Conservation (phyloP, 2,113 vertebrate genomes). For the Colinus virginianus region DNA sequence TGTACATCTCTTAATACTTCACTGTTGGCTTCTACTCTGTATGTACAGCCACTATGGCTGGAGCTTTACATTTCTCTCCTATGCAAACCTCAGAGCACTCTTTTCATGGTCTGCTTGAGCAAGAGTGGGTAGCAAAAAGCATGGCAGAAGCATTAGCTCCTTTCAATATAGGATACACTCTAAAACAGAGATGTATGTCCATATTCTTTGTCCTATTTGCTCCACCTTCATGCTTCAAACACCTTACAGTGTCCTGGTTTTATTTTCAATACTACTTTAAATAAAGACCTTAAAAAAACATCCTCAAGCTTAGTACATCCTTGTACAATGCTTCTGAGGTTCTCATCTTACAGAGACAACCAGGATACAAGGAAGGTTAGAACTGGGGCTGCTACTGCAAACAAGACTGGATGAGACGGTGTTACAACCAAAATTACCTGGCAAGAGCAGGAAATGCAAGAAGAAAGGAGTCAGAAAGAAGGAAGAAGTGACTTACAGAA, state of each 20-base stretch:
- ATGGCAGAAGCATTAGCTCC: neutral
- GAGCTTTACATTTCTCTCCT: neutral
- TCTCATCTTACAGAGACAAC: neutral
- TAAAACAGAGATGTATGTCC: neutral
- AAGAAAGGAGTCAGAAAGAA: neutral
- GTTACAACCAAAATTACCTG: neutral
- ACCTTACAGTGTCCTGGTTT: neutral
- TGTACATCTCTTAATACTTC: neutral
- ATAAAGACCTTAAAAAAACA: neutral
- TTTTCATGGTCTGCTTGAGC: neutral
- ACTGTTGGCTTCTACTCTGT: neutral
- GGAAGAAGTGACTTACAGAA: neutral
- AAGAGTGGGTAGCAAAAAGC: neutral
- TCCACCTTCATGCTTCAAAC: neutral
- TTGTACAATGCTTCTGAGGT: neutral
- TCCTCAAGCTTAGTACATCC: rapidly evolving
- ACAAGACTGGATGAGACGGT: neutral
- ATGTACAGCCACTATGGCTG: no score
- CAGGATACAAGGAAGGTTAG: neutral
- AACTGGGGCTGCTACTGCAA: neutral
- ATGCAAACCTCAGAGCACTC: neutral
- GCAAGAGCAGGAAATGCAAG: neutral
- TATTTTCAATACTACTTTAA: neutral
- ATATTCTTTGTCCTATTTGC: neutral
- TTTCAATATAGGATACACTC: neutral